phyloP scores from a whole-genome alignment of 1,140 invertebrate genomes.

The Macrocentrus cingulum region DNA sequence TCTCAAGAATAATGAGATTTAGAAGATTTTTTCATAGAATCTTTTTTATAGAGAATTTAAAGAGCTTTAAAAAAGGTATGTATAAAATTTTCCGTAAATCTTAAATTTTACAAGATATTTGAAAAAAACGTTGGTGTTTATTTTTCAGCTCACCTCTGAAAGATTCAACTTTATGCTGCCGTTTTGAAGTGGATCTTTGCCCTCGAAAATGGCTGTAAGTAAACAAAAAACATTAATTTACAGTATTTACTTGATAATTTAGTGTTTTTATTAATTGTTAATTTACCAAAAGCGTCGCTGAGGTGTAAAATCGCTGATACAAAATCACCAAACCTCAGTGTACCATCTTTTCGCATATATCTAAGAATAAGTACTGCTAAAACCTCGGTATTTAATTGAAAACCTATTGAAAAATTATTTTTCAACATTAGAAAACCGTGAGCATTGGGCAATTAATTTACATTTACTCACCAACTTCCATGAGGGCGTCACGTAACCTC shows the following conservation, averaged over 20 bases:
- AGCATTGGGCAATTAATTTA: not conserved
- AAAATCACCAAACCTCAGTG: conserved; percentile 89
- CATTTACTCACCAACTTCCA: conserved; percentile 71
- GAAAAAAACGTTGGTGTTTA: too few species aligned
- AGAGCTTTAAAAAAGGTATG: too few species aligned
- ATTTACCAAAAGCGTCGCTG: conserved; percentile 83
- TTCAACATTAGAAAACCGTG: not conserved
- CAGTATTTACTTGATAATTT: not conserved
- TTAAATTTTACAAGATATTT: too few species aligned
- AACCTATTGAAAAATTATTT: conserved; percentile 60
- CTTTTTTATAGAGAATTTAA: too few species aligned
- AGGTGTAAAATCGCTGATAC: conserved; percentile 87
- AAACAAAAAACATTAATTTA: conserved; percentile 34
- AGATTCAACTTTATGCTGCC: conserved; percentile 79
- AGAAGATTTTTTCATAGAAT: too few species aligned
- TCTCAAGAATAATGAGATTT: too few species aligned
- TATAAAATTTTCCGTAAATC: too few species aligned
- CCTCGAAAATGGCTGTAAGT: conserved; percentile 78
- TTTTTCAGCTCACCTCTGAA: conserved; percentile 67
- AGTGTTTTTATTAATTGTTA: conserved; percentile 21
- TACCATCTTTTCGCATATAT: conserved; percentile 92
- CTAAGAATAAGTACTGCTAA: conserved; percentile 79
- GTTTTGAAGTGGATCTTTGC: conserved; percentile 80
- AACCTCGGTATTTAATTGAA: conserved; percentile 82
- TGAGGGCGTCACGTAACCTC: conserved; percentile 77